Evolutionary conservation across 2,797 vertebrate genomes (phyloP).

Genomic region (Lagorchestes hirsutus): DNA sequence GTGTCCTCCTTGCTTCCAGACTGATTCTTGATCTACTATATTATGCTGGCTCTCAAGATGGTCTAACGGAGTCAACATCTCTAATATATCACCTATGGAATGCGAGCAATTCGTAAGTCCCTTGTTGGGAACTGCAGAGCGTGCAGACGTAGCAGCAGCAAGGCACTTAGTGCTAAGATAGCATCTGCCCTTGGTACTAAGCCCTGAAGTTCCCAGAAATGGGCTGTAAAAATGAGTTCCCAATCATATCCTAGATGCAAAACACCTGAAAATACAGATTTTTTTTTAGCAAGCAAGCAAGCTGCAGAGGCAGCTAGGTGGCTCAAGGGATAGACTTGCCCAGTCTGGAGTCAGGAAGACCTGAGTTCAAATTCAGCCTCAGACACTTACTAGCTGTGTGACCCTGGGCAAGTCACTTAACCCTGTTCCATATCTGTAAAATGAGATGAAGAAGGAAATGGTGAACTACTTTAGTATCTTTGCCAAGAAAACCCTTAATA

Average conservation of each 20-base stretch:
- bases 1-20: neutral
- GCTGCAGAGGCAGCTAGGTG: neutral
- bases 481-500: neutral
- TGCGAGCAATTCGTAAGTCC: neutral
- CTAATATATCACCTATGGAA: neutral
- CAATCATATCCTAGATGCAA: neutral
- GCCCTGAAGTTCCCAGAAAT: neutral
- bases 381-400: neutral
- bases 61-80: neutral
- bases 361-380: neutral
- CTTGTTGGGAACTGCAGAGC: neutral
- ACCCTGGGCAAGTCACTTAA: neutral
- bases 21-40: neutral
- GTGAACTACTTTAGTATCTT: neutral
- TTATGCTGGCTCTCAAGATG: neutral
- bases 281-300: too few relatives aligned
- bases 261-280: neutral
- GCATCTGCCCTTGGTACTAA: neutral
- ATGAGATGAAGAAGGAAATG: neutral
- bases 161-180: neutral
- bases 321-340: neutral
- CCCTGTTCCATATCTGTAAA: neutral
- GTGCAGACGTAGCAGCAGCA: neutral
- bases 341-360: neutral
- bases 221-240: neutral